Evolutionary conservation across 2,797 vertebrate genomes (phyloP), one percentile per base, ranked within the genome.

Genomic region (Simalia tracyae): DNA sequence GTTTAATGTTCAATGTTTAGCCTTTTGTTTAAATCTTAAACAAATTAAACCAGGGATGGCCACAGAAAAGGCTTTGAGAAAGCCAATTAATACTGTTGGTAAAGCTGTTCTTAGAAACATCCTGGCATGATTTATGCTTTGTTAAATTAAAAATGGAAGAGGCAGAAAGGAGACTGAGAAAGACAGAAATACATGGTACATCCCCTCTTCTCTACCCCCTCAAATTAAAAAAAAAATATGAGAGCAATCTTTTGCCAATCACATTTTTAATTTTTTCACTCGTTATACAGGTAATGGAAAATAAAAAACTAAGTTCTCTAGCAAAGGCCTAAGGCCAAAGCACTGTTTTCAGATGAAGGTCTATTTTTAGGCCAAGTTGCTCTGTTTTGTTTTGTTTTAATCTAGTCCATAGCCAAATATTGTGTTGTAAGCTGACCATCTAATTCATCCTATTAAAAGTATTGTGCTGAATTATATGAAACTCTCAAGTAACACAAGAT

Each of bases 241-340:
- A 93, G 89, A 95, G 59, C 56, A 89, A 14, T 88, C 86, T 86
- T 94, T 95, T 89, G 86, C 72, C 66, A 93, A 93, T 81, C 46
- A 81, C 1, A 46, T 36, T 5, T 81, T 81, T 76, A 10, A 26
- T 66, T 72, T 36, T 81, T 81, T 81, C 19, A 81, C 19, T 81
- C 46, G 42, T 81, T 81, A 81, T 81, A 89, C 11, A 93, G 85
- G 86, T 92, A 94, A 95, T 12, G 11, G 63, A 95, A 96, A 95
- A 94, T 87, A 88, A 94, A 94, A 87, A 91, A 6, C 89, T 94
- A 87, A 91, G 8, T 90, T 94, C 60, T 92, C 46, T 91, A 94
- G 93, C 92, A 93, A 96, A 89, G 84, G 76, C 81, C 86, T 91
- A 88, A 91, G 88, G 94, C 89, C 72, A 95, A 96, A 95, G 66